These are phyloP conservation scores for Cydia strobilella DNA, from an alignment of 1,140 invertebrate species.

Conservation along the genomic window DNA sequence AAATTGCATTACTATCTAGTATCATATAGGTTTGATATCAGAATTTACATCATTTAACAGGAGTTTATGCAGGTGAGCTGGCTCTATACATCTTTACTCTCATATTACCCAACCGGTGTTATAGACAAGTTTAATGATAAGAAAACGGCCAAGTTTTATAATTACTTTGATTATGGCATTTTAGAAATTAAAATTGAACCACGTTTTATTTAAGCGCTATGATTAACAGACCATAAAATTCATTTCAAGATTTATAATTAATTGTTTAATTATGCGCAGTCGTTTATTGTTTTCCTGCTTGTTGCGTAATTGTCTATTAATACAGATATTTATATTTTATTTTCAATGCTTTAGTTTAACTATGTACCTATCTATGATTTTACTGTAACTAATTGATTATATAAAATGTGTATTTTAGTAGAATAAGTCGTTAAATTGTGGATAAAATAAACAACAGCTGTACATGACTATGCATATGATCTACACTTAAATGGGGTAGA, in stretches of 20 bases:
- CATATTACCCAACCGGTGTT: background rate
- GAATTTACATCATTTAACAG: background rate
- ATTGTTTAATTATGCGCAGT: slow-evolving; percentile 3
- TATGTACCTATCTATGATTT: background rate
- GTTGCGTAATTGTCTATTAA: slow-evolving; percentile 4
- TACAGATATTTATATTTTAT: background rate
- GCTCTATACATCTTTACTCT: background rate
- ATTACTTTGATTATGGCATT: background rate
- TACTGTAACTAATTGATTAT: slow-evolving; percentile 1
- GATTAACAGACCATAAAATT: slow-evolving; percentile 10
- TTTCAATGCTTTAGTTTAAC: slow-evolving; percentile 7
- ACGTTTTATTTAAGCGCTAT: background rate
- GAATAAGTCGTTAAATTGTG: background rate
- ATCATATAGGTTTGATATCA: background rate
- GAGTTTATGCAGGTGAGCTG: background rate
- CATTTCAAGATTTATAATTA: slow-evolving; percentile 4
- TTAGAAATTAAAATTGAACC: background rate
- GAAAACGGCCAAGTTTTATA: background rate
- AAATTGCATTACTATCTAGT: background rate
- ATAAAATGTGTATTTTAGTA: background rate
- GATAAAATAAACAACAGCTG: background rate
- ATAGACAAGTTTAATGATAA: background rate
- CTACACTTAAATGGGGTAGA: too few species aligned
- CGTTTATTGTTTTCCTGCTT: slow-evolving; percentile 28
- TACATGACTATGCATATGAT: too few species aligned